phyloP scores from a whole-genome alignment of 2,888 invertebrate species.

The Xylocampa areola region DNA sequence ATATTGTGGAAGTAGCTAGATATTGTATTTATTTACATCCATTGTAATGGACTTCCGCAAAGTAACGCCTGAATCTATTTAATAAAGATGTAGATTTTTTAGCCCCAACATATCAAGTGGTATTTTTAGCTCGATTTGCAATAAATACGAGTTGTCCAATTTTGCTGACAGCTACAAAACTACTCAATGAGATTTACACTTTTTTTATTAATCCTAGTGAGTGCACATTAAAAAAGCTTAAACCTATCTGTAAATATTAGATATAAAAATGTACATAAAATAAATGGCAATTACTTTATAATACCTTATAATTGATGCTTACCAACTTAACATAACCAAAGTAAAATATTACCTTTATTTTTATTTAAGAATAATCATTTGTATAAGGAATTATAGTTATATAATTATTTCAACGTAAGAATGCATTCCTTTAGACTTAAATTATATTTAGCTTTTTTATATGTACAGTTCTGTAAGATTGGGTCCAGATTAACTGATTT shows the following conservation, averaged over 20 bases:
- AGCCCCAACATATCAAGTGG: no score
- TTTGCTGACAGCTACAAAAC: no score
- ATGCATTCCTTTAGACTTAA: conserved; percentile 60
- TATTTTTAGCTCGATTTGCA: no score
- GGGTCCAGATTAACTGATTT: conserved; percentile 39
- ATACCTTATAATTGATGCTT: conserved; percentile 49
- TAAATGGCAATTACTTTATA: conserved; percentile 30
- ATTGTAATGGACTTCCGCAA: no score
- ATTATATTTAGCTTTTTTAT: conserved; percentile 40
- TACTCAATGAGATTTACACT: no score
- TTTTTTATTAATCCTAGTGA: background rate
- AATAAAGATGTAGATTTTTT: no score
- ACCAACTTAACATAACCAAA: conserved; percentile 62
- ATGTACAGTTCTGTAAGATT: conserved; percentile 37
- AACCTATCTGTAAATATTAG: conserved; percentile 48
- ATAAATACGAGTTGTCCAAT: no score
- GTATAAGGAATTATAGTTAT: conserved; percentile 25
- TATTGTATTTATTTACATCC: no score
- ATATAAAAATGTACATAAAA: conserved; percentile 42
- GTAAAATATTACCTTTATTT: conserved; percentile 63
- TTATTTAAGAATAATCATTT: conserved; percentile 46
- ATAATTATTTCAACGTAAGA: conserved; percentile 51
- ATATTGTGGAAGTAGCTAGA: no score
- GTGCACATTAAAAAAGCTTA: background rate
- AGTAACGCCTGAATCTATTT: no score